Evolutionary conservation across 2,888 invertebrate genomes (phyloP).

Genomic region (Sphinx pinastri): DNA sequence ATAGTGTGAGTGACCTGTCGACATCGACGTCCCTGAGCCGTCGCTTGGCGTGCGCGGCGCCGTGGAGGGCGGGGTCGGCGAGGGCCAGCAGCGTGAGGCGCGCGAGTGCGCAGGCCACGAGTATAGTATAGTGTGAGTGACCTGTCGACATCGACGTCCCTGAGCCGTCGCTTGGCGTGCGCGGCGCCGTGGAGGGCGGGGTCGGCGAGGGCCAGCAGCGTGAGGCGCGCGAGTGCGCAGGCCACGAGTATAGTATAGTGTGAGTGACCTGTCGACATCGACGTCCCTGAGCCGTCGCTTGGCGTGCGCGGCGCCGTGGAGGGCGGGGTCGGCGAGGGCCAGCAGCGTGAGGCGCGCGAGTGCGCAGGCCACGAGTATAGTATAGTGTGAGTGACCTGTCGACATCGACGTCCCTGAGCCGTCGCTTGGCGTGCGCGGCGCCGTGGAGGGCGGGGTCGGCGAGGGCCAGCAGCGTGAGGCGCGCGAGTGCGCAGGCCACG

Average conservation of each 20-base stretch:
- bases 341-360: slow-evolving; percentile 87
- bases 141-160: slow-evolving; percentile 93
- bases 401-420: slow-evolving; percentile 92
- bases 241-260: slow-evolving; percentile 85
- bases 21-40: slow-evolving; percentile 89
- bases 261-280: slow-evolving; percentile 88
- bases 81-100: slow-evolving; percentile 81
- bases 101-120: too few species aligned
- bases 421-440: slow-evolving; percentile 87
- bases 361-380: slow-evolving; percentile 90
- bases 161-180: slow-evolving; percentile 88
- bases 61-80: slow-evolving; percentile 94
- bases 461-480: slow-evolving; percentile 86
- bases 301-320: slow-evolving; percentile 92
- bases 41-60: slow-evolving; percentile 88
- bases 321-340: slow-evolving; percentile 93
- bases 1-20: too few species aligned
- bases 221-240: slow-evolving; percentile 90
- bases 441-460: slow-evolving; percentile 96
- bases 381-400: slow-evolving; percentile 82
- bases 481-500: slow-evolving; percentile 93
- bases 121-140: slow-evolving; percentile 43
- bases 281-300: slow-evolving; percentile 89
- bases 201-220: slow-evolving; percentile 91
- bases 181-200: slow-evolving; percentile 92